Evolutionary conservation across 2,888 invertebrate species (phyloP).

Genomic region (Hirtodrosophila alboralis): DNA sequence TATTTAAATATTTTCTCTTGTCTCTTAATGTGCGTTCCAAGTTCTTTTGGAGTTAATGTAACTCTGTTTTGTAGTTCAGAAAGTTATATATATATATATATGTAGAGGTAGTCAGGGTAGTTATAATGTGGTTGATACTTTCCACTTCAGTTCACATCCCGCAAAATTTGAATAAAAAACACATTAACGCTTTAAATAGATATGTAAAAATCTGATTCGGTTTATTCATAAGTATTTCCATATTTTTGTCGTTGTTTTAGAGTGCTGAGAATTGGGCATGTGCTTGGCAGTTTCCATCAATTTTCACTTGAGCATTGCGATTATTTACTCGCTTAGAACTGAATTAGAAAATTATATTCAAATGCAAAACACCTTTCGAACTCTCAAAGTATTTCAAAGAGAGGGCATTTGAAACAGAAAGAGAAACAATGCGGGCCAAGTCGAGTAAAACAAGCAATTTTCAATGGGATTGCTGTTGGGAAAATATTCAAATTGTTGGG

Average conservation of each 20-base stretch:
- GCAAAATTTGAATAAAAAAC: slow-evolving; percentile 38
- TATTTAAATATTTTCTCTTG: no score
- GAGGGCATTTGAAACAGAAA: not conserved
- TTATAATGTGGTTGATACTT: not conserved
- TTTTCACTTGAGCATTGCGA: slow-evolving; percentile 4
- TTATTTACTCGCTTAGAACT: slow-evolving; percentile 11
- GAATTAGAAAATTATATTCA: slow-evolving; percentile 15
- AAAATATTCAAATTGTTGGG: slow-evolving; percentile 33
- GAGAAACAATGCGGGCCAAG: slow-evolving; percentile 25
- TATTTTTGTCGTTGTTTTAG: no score
- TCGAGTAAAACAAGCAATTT: slow-evolving; percentile 17
- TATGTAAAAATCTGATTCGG: slow-evolving; percentile 18
- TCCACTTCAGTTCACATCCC: not conserved
- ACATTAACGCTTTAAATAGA: slow-evolving; percentile 19
- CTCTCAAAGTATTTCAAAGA: not conserved
- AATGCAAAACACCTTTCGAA: not conserved
- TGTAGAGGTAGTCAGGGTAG: slow-evolving; percentile 7
- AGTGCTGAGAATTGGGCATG: slow-evolving; percentile 15
- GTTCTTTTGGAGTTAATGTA: slow-evolving; percentile 3
- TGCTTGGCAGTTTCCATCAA: slow-evolving; percentile 16
- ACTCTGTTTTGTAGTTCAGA: slow-evolving; percentile 7
- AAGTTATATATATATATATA: slow-evolving; percentile 17
- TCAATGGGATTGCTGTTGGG: slow-evolving; percentile 22
- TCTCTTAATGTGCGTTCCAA: no score
- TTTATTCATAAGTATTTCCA: no score